phyloP scores from a whole-genome alignment of 2,888 invertebrate species.

The Hyles lineata region DNA sequence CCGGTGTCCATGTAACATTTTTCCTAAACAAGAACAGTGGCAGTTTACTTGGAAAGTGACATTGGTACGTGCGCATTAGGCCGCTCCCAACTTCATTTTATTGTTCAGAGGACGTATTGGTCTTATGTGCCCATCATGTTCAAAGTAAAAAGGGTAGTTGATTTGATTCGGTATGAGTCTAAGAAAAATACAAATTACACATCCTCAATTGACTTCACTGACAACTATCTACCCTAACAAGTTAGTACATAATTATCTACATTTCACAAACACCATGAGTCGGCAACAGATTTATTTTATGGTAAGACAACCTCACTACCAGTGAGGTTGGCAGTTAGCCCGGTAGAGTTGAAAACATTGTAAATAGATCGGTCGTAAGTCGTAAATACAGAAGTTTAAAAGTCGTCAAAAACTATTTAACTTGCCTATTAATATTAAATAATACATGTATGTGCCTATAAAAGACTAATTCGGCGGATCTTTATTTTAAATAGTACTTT shows the following conservation, averaged over 20 bases:
- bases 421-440: constrained; percentile 59
- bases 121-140: constrained; percentile 66
- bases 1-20: constrained; percentile 64
- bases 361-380: constrained; percentile 64
- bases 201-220: constrained; percentile 72
- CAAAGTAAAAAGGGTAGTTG: constrained; percentile 42
- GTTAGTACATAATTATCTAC: constrained; percentile 62
- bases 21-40: constrained; percentile 69
- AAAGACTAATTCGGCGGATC: constrained; percentile 81
- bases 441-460: constrained; percentile 63
- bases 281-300: constrained; percentile 48
- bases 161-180: constrained; percentile 43
- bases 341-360: constrained; percentile 58
- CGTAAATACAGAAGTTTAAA: constrained; percentile 58
- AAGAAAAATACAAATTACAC: constrained; percentile 60
- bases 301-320: constrained; percentile 50
- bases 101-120: constrained; percentile 78
- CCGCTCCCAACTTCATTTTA: constrained; percentile 73
- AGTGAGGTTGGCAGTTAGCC: constrained; percentile 55
- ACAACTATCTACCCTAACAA: constrained; percentile 70
- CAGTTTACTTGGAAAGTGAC: constrained; percentile 71
- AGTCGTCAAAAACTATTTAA: constrained; percentile 72
- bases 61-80: constrained; percentile 76
- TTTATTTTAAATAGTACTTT: constrained; percentile 65
- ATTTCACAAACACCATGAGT: constrained; percentile 64